These are phyloP conservation scores for Ornithorhynchus anatinus DNA, from an alignment of 2,113 vertebrate species.

Conservation along the genomic window DNA sequence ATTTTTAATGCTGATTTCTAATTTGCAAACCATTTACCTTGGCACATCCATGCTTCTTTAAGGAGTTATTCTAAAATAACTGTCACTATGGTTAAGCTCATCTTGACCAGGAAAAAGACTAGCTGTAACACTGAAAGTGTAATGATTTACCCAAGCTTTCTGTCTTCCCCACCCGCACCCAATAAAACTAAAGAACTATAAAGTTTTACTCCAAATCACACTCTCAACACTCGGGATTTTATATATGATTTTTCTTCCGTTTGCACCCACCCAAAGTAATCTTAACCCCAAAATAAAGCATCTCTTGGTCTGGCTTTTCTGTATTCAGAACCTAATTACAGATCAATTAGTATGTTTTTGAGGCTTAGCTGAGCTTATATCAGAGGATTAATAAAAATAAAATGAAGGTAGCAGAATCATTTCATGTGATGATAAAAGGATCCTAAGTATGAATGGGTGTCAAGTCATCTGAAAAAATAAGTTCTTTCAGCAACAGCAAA, in stretches of 20 bases:
- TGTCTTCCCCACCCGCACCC: too few species aligned
- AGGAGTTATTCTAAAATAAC: too few species aligned
- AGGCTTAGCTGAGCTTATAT: constrained; percentile 72
- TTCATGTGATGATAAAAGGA: constrained; percentile 87
- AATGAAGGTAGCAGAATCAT: constrained; percentile 79
- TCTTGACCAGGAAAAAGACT: too few species aligned
- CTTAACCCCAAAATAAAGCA: constrained; percentile 41
- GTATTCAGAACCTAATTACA: constrained; percentile 83
- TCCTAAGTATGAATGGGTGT: constrained; percentile 77
- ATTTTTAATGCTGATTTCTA: too few species aligned
- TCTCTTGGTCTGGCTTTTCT: constrained; percentile 40
- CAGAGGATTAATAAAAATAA: constrained; percentile 77
- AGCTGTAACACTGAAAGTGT: too few species aligned
- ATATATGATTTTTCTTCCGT: background rate
- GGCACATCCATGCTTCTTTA: too few species aligned
- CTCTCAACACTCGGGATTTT: too few species aligned
- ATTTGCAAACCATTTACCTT: too few species aligned
- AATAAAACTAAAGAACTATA: too few species aligned
- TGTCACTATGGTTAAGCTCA: too few species aligned
- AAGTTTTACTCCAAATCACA: too few species aligned
- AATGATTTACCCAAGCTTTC: too few species aligned
- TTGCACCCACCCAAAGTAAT: background rate
- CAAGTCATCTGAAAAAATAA: constrained; percentile 51
- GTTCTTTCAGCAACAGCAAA: constrained; percentile 58
- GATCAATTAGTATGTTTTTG: constrained; percentile 86